Base-by-base conservation (phyloP, 2,113 vertebrate genomes). In the Rhabdornis inornatus region DNA sequence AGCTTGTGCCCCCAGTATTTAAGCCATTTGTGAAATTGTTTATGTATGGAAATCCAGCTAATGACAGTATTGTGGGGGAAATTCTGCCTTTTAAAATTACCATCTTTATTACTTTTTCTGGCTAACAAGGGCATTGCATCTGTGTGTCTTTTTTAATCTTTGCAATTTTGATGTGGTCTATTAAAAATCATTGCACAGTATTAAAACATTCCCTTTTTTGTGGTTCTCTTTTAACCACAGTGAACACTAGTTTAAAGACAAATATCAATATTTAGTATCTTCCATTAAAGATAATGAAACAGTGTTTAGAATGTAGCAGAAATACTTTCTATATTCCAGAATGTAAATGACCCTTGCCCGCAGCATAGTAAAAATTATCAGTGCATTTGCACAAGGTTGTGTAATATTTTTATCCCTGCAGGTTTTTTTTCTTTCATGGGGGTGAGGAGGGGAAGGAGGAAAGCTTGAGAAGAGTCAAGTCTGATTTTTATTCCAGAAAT, bases 401-500 rank as follows among this genome's bases (percentile, higher is more conserved):
- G 47, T 84, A 45, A 35, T 77, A 40, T 83, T 94, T 90, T 94
- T 86, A 92, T 81, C 47, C 50, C 37, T 90, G 52, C 44, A 49
- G 37, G 18, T 90, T 94, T 84, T 91, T 78, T 95, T 85, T 70
- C 63, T 59, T 88, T 85, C 19, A 7, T 55, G 49, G 16, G 3
- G 7, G 4, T 22, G 33, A 40, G 53, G 18, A 50, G 3, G 5
- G 10, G 21, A 71, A 40, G 27, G 8, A 75, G 28, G 44, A 49
- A 81, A 72, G 27, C 53, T 66, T 80, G 44, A 90, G 71, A 91
- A 33, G 25, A 92, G 55, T 80, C 70, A 78, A 25, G 59, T 90
- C 39, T 93, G 47, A 74, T 90, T 94, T 95, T 89, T 90, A 39
- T 93, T 78, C 31, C 8, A 44, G 63, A 88, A 87, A 53, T 78